Evolutionary conservation across 1,140 invertebrate species (phyloP).

Genomic region (Teleopsis dalmanni): DNA sequence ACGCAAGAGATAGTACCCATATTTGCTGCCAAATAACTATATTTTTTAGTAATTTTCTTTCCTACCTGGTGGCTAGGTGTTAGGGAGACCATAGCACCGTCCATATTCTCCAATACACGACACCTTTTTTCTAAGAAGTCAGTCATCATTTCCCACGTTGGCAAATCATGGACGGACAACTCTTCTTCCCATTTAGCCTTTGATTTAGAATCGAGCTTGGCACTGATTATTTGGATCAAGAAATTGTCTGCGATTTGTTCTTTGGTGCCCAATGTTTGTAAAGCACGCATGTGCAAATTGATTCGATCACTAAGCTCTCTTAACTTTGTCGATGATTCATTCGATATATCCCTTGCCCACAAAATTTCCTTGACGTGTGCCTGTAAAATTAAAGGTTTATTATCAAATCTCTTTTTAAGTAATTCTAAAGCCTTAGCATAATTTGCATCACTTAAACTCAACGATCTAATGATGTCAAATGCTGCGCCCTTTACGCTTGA

Average conservation of each 20-base stretch:
- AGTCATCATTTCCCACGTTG: not conserved
- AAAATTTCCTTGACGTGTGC: conserved; percentile 8
- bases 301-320: conserved; percentile 1
- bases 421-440: conserved; percentile 4
- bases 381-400: conserved; percentile 8
- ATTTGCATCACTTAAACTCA: conserved; percentile 4
- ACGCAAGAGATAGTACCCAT: no score
- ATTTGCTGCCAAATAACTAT: no score
- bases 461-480: not conserved
- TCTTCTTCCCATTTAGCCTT: conserved; percentile 4
- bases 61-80: no score
- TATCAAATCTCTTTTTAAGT: conserved; percentile 8
- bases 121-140: not conserved
- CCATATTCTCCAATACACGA: no score
- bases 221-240: not conserved
- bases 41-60: no score
- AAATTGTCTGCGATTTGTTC: conserved; percentile 2
- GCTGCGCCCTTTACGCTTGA: not conserved
- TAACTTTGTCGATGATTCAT: not conserved
- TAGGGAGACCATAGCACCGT: no score
- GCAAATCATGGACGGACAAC: not conserved
- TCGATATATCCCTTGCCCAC: not conserved
- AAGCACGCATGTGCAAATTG: conserved; percentile 1
- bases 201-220: not conserved
- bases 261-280: not conserved